Percentiles rank a stretch among this genome's conserved stretches.
Evolutionary conservation across 2,113 vertebrate genomes (phyloP).

Genomic region (Salvator merianae): DNA sequence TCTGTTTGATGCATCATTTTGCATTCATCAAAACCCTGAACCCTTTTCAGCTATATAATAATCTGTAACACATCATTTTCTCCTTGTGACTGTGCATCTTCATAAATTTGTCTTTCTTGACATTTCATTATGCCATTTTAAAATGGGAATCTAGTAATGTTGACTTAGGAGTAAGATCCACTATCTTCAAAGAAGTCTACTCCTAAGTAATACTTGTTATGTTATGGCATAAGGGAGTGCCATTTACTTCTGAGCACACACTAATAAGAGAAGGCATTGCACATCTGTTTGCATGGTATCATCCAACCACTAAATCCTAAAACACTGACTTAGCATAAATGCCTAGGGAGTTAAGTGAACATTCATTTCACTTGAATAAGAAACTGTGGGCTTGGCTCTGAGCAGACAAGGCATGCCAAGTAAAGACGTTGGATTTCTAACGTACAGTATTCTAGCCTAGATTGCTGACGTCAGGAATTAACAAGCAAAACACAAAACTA

Average conservation of each 20-base stretch:
- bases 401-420: neutral
- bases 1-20: neutral
- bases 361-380: neutral
- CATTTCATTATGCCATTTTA: neutral
- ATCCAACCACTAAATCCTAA: neutral
- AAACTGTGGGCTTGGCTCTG: slow-evolving; percentile 1
- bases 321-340: neutral
- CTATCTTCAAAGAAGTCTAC: neutral
- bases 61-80: neutral
- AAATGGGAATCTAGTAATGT: neutral
- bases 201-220: neutral
- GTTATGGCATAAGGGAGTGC: neutral
- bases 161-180: neutral
- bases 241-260: neutral
- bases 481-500: neutral
- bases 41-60: neutral
- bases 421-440: neutral
- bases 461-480: neutral
- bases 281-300: neutral
- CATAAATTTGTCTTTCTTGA: neutral
- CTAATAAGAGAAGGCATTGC: neutral
- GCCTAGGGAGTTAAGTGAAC: neutral
- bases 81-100: neutral
- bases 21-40: slow-evolving; percentile 4
- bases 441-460: neutral